Percentiles rank a stretch among this genome's conserved stretches.
phyloP scores from a whole-genome alignment of 1,140 invertebrate species.

The Pogonomyrmex barbatus region DNA sequence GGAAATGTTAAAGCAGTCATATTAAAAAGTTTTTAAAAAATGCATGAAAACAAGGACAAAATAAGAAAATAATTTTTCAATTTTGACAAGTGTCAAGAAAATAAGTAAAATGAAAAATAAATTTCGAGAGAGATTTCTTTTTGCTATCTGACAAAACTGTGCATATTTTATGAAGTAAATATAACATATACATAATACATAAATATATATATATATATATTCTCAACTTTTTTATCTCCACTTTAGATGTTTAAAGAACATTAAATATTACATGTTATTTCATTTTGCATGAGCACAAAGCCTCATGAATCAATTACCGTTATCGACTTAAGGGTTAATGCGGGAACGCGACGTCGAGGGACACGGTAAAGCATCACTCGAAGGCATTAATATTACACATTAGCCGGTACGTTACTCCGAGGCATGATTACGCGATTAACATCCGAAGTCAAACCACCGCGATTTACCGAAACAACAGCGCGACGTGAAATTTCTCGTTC shows the following conservation, averaged over 20 bases:
- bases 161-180: not conserved
- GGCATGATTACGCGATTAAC: not conserved
- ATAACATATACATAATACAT: no score
- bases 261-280: not conserved
- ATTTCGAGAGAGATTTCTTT: not conserved
- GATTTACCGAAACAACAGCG: constrained; percentile 15
- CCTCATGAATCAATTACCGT: not conserved
- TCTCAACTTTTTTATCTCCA: not conserved
- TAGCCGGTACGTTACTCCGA: not conserved
- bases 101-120: not conserved
- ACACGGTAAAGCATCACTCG: not conserved
- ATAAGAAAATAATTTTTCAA: not conserved
- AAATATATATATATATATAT: not conserved
- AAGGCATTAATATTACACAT: constrained; percentile 37
- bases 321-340: not conserved
- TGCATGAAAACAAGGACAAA: not conserved
- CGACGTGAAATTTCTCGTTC: constrained; percentile 11
- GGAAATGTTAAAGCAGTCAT: not conserved
- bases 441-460: not conserved
- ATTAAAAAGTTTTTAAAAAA: not conserved
- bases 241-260: not conserved
- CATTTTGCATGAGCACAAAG: not conserved
- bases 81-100: not conserved
- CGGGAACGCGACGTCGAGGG: not conserved
- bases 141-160: not conserved